These are phyloP conservation scores for Macroglossus sobrinus DNA, from an alignment of 2,113 vertebrate species.

Conservation along the genomic window DNA sequence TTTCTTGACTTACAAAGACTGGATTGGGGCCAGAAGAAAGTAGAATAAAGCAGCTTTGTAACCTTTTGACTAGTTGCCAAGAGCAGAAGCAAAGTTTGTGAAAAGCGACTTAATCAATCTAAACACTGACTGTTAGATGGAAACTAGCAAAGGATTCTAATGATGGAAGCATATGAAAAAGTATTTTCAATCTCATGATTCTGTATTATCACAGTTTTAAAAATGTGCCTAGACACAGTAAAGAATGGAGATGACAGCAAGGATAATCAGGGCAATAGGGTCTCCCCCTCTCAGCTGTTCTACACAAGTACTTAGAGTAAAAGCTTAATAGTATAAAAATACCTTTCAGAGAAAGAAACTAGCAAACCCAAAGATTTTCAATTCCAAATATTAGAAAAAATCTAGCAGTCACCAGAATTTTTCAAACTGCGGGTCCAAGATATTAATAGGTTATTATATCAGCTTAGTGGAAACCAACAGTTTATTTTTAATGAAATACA, in stretches of 20 bases:
- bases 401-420: background rate
- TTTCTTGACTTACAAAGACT: conserved; percentile 44
- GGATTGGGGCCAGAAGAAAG: conserved; percentile 3
- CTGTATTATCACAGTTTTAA: background rate
- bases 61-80: conserved; percentile 36
- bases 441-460: background rate
- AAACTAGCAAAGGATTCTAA: conserved; percentile 25
- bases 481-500: conserved; percentile 26
- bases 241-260: background rate
- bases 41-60: conserved; percentile 52
- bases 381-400: background rate
- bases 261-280: background rate
- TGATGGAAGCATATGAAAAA: background rate
- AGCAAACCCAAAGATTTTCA: conserved; percentile 18
- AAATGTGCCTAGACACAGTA: background rate
- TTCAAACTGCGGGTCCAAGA: background rate
- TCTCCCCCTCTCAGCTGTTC: background rate
- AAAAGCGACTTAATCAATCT: background rate
- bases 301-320: background rate
- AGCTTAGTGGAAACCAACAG: background rate
- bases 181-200: background rate
- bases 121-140: background rate
- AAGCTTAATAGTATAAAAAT: conserved; percentile 11
- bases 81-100: background rate
- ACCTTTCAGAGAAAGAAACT: background rate